Evolutionary conservation across 2,797 vertebrate species (phyloP), one percentile per base, ranked within the genome.

Genomic region (Ambastaia sidthimunki): DNA sequence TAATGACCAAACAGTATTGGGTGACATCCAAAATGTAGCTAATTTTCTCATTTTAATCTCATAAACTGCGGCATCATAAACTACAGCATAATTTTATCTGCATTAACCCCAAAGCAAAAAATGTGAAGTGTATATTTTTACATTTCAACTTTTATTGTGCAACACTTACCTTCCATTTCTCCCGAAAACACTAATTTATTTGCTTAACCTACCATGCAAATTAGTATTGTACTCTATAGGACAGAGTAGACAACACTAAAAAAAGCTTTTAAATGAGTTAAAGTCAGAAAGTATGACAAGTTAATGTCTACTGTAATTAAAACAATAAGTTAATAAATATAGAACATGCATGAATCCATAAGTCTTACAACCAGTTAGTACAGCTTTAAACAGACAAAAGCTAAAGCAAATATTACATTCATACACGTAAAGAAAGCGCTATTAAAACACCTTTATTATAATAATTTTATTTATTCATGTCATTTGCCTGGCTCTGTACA

Each of bases 401-500:
- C 7, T 44, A 15, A 69, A 59, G 16, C 11, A 65, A 21, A 74
- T 9, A 60, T 21, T 48, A 12, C 31, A 66, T 73, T 15, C 34
- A 37, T 16, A 25, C 16, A 19, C 18, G 25, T 2, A 55, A 2
- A 76, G 12, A 70, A 41, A 73, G 21, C 62, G 23, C 12, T 59
- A 34, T 69, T 59, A 76, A 16, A 72, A 63, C 44, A 55, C 47
- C 48, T 15, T 71, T 19, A 57, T 55, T 65, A 18, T 66, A 18
- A 23, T 23, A n/a, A 4, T n/a, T n/a, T n/a, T n/a, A 47, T 74
- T 28, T 21, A 7, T 10, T 28, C 7, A 19, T 70, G 48, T 10
- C 28, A 57, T 71, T 62, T 48, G 72, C 67, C 66, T 71, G 41
- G 41, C 41, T 80, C 19, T 1, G 59, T 37, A 52, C 21, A 28